Conservation (phyloP, 2,113 vertebrate genomes). For the Mastomys natalensis region DNA sequence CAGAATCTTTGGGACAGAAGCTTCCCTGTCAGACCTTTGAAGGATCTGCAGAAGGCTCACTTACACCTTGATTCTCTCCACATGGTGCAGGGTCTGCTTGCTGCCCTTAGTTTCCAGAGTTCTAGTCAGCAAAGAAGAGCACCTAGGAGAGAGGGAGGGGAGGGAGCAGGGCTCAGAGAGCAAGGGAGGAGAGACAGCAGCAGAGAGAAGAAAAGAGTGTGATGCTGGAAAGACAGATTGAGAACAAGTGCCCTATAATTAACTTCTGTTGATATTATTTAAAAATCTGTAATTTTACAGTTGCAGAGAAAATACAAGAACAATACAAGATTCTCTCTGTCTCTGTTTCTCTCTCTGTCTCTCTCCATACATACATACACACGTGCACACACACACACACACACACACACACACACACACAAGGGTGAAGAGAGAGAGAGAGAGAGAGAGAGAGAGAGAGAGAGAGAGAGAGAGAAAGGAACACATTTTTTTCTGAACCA, state of each 20-base stretch:
- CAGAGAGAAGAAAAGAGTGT: too few relatives aligned
- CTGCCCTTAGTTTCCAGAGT: background rate
- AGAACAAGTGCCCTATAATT: too few relatives aligned
- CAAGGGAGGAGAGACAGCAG: too few relatives aligned
- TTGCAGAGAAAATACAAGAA: background rate
- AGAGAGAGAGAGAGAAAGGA: accelerated
- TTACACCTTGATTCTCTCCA: accelerated
- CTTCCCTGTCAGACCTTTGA: background rate
- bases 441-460: accelerated
- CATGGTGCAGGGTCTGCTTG: accelerated
- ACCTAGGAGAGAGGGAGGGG: too few relatives aligned
- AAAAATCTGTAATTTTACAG: background rate
- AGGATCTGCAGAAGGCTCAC: background rate
- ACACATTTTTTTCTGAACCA: accelerated
- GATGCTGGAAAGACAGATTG: accelerated
- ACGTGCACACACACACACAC: too few relatives aligned
- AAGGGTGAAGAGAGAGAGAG: background rate
- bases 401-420: background rate
- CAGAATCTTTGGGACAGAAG: background rate
- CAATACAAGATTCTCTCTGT: background rate
- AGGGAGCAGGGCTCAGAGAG: background rate
- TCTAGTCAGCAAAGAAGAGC: background rate
- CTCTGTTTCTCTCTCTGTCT: background rate
- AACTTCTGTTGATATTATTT: background rate
- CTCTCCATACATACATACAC: background rate